These are phyloP conservation scores for Drosophila insularis DNA, from an alignment of 1,140 invertebrate genomes.

Conservation along the genomic window DNA sequence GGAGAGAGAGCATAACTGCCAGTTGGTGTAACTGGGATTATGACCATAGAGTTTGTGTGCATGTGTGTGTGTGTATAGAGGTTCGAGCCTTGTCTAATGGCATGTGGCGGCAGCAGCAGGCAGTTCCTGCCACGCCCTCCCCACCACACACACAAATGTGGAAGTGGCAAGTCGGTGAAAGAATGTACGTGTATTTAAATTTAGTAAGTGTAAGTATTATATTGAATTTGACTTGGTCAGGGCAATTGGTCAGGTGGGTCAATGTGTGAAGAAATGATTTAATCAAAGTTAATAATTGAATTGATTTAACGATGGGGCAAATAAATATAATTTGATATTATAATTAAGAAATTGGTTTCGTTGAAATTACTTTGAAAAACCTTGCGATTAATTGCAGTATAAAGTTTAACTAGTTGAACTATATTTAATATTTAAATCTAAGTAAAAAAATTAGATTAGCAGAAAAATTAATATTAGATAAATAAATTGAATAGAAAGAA, in stretches of 20 bases:
- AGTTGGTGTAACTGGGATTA: conserved; percentile 39
- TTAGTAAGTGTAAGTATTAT: conserved; percentile 1
- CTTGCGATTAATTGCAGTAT: too few relatives aligned
- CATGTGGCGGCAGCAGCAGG: conserved; percentile 16
- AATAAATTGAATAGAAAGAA: too few relatives aligned
- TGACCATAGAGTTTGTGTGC: neutral
- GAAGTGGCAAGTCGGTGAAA: neutral
- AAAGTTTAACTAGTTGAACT: too few relatives aligned
- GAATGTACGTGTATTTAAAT: conserved; percentile 7
- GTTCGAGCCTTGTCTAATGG: conserved; percentile 2
- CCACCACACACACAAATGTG: neutral
- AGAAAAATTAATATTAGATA: too few relatives aligned
- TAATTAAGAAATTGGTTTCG: neutral
- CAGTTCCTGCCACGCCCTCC: neutral
- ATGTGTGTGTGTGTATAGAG: neutral
- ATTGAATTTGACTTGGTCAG: conserved; percentile 8
- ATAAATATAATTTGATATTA: neutral
- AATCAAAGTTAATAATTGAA: neutral
- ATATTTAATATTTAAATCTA: too few relatives aligned
- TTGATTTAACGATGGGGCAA: neutral
- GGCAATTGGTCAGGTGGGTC: neutral
- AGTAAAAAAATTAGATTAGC: too few relatives aligned
- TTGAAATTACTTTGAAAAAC: too few relatives aligned
- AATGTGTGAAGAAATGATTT: conserved; percentile 3
- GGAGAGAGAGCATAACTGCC: conserved; percentile 53